These are phyloP conservation scores for Montipora cactus DNA, from an alignment of 64 coral and sea anemone species.

Conservation along the genomic window DNA sequence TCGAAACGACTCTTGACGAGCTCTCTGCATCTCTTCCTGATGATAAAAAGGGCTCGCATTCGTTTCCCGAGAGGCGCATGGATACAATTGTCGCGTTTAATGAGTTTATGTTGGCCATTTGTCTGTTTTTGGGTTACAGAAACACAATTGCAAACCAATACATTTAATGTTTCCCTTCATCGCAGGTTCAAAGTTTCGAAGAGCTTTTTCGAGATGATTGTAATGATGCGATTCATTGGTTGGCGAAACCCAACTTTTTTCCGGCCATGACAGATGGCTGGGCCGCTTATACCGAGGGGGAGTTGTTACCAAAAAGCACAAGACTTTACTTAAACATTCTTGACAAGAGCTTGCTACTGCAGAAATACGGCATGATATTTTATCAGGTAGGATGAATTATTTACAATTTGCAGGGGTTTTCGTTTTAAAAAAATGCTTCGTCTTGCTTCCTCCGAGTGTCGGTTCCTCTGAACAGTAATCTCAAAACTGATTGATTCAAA, in stretches of 20 bases:
- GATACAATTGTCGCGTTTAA: too few species aligned
- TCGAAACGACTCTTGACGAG: too few species aligned
- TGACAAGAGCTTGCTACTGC: conserved; percentile 3
- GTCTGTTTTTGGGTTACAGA: too few species aligned
- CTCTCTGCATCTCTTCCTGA: too few species aligned
- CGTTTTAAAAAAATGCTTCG: too few species aligned
- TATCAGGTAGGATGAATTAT: conserved; percentile 1
- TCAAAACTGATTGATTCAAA: too few species aligned
- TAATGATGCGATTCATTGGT: conserved; percentile 29
- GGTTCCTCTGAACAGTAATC: too few species aligned
- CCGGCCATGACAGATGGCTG: conserved; percentile 29
- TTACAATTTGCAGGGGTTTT: neutral
- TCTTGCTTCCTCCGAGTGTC: too few species aligned
- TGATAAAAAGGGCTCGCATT: too few species aligned
- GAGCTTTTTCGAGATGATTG: conserved; percentile 38
- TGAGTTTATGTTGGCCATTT: too few species aligned
- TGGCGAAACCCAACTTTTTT: neutral
- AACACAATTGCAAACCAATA: too few species aligned
- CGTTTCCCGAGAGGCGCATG: too few species aligned
- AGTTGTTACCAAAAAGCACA: neutral
- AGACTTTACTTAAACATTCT: conserved; percentile 6
- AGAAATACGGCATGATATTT: conserved; percentile 43
- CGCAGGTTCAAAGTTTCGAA: conserved; percentile 41
- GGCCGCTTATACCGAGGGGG: conserved; percentile 7
- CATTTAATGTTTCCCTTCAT: neutral